phyloP scores from a whole-genome alignment of 2,797 vertebrate species.

The Dermochelys coriacea region DNA sequence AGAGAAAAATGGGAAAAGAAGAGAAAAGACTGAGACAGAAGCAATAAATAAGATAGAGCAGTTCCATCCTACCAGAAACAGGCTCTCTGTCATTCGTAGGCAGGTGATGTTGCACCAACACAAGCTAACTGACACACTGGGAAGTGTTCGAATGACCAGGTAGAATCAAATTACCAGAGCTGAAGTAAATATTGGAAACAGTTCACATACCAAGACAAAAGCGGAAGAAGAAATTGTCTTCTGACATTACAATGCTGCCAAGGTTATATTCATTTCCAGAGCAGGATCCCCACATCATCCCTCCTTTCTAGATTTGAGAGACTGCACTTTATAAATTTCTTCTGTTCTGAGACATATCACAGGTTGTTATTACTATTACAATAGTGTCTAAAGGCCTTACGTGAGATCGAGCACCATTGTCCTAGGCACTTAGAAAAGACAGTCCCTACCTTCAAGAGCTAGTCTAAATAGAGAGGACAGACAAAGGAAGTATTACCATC shows the following conservation, averaged over 20 bases:
- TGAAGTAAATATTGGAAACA: not conserved
- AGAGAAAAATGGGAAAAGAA: not conserved
- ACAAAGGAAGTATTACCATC: conserved; percentile 31
- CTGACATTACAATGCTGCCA: not conserved
- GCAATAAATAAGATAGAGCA: not conserved
- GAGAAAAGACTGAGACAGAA: not conserved
- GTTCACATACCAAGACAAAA: not conserved
- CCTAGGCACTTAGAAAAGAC: conserved; percentile 44
- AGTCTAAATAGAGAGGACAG: conserved; percentile 44
- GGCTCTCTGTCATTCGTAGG: not conserved
- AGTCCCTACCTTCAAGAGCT: conserved; percentile 18
- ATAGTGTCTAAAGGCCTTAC: conserved; percentile 25
- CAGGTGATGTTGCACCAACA: not conserved
- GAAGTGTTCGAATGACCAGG: not conserved
- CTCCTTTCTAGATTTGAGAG: not conserved
- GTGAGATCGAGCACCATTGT: conserved; percentile 13
- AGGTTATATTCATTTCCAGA: not conserved
- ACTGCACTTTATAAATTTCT: not conserved
- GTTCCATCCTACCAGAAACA: not conserved
- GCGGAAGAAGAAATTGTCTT: not conserved
- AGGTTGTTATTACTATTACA: not conserved
- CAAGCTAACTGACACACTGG: not conserved
- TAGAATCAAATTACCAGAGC: not conserved
- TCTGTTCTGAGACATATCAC: conserved; percentile 32
- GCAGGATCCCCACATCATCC: not conserved